Evolutionary conservation across 2,797 vertebrate genomes (phyloP).

Genomic region (Synanceia verrucosa): DNA sequence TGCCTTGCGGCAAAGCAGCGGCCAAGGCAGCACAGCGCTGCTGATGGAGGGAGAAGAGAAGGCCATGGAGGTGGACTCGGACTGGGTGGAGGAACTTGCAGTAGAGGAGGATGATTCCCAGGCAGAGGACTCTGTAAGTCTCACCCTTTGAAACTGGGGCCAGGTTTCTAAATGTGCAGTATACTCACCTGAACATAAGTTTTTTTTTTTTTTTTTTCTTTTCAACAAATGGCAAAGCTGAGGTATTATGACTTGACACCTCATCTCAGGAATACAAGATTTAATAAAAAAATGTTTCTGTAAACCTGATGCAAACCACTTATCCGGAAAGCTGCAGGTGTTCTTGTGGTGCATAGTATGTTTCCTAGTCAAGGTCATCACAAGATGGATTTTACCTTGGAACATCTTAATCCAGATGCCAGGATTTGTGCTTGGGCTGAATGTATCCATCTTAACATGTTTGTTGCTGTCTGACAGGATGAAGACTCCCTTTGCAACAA

Average conservation of each 20-base stretch:
- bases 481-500: constrained; percentile 99
- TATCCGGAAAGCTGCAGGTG: not conserved
- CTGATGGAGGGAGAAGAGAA: constrained; percentile 96
- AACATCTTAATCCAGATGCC: not conserved
- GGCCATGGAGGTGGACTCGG: constrained; percentile 96
- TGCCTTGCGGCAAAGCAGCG: constrained; percentile 90
- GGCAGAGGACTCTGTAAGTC: constrained; percentile 94
- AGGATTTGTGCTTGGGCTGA: not conserved
- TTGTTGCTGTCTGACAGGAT: constrained; percentile 83
- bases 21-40: constrained; percentile 90
- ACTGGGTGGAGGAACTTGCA: constrained; percentile 98
- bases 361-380: not conserved
- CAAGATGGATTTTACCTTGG: not conserved
- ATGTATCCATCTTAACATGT: not conserved
- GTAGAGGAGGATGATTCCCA: constrained; percentile 99
- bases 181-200: not conserved
- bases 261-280: not conserved
- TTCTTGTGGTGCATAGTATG: not conserved
- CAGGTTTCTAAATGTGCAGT: not conserved
- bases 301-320: not conserved
- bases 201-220: not conserved
- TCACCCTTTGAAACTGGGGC: not conserved
- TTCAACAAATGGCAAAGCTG: not conserved
- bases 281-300: not conserved
- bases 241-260: not conserved